A percentile compares a stretch with the other conserved stretches of the same genome.
Evolutionary conservation across 2,113 vertebrate species (phyloP).

Genomic region (Platycercus adscitus): DNA sequence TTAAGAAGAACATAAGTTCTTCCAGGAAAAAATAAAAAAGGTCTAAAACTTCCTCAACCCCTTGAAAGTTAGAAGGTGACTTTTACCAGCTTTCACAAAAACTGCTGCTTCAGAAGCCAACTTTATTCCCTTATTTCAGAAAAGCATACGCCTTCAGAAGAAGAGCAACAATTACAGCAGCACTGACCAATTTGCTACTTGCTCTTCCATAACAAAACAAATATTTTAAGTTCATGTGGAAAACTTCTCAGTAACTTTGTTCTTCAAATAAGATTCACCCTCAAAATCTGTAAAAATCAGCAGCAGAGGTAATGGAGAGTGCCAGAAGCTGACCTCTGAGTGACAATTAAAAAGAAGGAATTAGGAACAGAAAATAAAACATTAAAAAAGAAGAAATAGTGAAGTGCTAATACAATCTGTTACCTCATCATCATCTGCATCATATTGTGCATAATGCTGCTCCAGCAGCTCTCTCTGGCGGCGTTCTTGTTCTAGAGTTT

Average conservation of each 20-base stretch:
- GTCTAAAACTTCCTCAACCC: not conserved
- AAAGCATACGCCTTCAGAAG: not conserved
- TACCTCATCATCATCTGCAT: constrained; percentile 97
- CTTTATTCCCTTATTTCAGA: not conserved
- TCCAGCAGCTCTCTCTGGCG: constrained; percentile 94
- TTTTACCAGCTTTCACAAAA: not conserved
- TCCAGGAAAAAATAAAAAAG: not conserved
- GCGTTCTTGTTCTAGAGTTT: constrained; percentile 95
- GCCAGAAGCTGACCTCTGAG: not conserved
- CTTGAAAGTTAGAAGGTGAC: not conserved
- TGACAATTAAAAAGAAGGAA: not conserved
- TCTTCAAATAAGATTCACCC: not conserved
- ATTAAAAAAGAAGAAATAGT: not conserved
- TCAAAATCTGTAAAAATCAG: not conserved
- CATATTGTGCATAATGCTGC: constrained; percentile 95
- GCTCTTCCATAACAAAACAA: not conserved
- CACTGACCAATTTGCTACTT: not conserved
- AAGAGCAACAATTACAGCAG: not conserved
- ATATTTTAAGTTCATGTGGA: not conserved
- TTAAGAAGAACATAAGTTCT: not conserved
- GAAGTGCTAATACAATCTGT: not conserved
- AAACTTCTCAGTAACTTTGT: not conserved
- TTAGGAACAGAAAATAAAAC: not conserved
- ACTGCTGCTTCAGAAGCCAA: not conserved
- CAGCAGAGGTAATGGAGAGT: not conserved